These are phyloP conservation scores for Cololabis saira DNA, from an alignment of 2,113 vertebrate genomes.

Conservation along the genomic window DNA sequence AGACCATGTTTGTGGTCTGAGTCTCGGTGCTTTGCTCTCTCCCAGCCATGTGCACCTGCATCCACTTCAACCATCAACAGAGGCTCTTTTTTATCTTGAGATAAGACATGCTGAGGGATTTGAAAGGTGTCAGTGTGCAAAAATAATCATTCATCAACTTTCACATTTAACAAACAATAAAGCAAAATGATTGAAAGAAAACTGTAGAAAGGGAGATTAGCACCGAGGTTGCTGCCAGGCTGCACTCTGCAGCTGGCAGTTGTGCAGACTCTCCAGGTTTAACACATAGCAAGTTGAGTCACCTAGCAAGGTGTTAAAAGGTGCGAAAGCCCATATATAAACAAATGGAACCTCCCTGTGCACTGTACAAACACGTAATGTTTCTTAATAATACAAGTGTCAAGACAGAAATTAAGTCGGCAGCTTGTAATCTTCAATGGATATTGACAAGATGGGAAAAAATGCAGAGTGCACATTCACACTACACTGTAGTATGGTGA, in stretches of 20 bases:
- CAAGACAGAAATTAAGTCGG: conserved; percentile 55
- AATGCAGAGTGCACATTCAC: conserved; percentile 52
- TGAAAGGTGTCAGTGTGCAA: conserved; percentile 54
- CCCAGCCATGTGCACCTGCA: conserved; percentile 43
- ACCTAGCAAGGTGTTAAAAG: conserved; percentile 74
- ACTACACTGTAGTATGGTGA: conserved; percentile 3
- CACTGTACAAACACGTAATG: conserved; percentile 72
- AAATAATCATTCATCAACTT: conserved; percentile 71
- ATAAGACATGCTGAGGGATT: conserved; percentile 66
- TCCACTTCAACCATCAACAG: conserved; percentile 53
- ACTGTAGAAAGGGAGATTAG: conserved; percentile 61
- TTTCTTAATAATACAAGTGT: conserved; percentile 66
- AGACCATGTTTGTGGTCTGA: background rate
- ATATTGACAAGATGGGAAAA: conserved; percentile 35
- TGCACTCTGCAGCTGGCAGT: conserved; percentile 65
- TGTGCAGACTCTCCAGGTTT: conserved; percentile 57
- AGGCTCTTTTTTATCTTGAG: conserved; percentile 43
- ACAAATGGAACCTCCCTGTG: conserved; percentile 65
- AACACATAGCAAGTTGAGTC: conserved; percentile 51
- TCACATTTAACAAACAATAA: conserved; percentile 65
- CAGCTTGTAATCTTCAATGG: conserved; percentile 41
- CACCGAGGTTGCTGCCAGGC: conserved; percentile 50
- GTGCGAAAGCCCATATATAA: conserved; percentile 60
- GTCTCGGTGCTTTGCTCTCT: background rate
- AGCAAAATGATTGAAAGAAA: conserved; percentile 57